Conservation (phyloP, 2,797 vertebrate species). For the Heterohyrax brucei region DNA sequence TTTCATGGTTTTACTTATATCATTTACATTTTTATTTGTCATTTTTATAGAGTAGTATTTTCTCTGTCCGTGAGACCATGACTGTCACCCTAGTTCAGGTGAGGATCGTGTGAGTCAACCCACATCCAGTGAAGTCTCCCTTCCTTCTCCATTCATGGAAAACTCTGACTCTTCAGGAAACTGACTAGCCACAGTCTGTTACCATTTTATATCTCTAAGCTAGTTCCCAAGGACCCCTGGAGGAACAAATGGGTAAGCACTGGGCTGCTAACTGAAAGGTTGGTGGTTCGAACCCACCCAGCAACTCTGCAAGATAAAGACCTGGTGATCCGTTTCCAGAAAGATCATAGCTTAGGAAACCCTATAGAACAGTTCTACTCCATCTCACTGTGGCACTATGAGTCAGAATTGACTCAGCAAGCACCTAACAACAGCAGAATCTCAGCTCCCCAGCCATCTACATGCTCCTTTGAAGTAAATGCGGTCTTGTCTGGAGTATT, state of each 20-base stretch:
- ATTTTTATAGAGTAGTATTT: background rate
- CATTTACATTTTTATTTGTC: background rate
- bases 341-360: background rate
- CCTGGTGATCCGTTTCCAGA: background rate
- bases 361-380: background rate
- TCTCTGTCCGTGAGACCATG: background rate
- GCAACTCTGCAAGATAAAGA: background rate
- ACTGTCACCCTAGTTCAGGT: background rate
- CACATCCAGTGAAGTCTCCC: background rate
- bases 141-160: background rate
- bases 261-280: no score
- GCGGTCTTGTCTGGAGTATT: background rate
- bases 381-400: background rate
- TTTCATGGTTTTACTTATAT: background rate
- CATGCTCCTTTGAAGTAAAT: background rate
- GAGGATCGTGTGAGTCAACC: background rate
- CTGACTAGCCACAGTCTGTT: background rate
- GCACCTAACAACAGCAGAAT: background rate
- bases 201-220: background rate
- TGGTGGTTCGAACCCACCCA: no score
- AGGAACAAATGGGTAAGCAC: no score
- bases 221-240: background rate
- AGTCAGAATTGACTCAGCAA: background rate
- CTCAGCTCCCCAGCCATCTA: background rate
- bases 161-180: background rate